Base-by-base conservation (phyloP, 2,797 vertebrate genomes). In the Malurus leucopterus region DNA sequence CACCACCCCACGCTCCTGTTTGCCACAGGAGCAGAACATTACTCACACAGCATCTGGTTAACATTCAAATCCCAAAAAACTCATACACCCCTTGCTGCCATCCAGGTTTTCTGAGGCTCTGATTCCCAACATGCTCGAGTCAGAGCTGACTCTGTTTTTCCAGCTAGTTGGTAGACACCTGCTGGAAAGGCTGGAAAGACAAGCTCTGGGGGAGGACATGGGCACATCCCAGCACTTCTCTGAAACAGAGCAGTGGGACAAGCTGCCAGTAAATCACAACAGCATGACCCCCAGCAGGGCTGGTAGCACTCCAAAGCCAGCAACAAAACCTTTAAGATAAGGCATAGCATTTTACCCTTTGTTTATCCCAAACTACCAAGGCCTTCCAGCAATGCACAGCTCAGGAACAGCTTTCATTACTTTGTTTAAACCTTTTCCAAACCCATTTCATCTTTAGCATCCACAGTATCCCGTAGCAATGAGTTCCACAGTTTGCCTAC, bases 381-480 rank as follows among this genome's bases (percentile, higher is more conserved):
- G 26, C 70, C 63, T 92, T 67, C 70, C 70, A 69, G 82, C 62
- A 74, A 73, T 0, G 0, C 61, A 26, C 20, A 57, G 78, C 81
- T 67, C 75, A 67, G 72, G 69, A 91, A 38, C 43, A 64, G 34
- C 67, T 84, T 76, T 78, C 68, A 64, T 84, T 50, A 63, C 57
- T 86, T 86, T 30, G 38, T 81, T 94, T 70, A 91, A 92, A 88
- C 1, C 3, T 43, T 84, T 81, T 69, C 84, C 72, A 89, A 91
- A 85, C 51, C 57, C 69, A 46, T 78, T 88, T 70, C 67, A 86
- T 78, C 86, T 86, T 70, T 50, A 86, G 87, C 62, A 85, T 49
- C 89, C 84, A 32, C 74, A 67, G 61, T 24, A 92, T 84, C 86
- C 93, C 16, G 10, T 13, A 84, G 90, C 92, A 92, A 79, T 73